These are phyloP conservation scores for Cheilosia impressa DNA, from an alignment of 2,888 invertebrate genomes.

Conservation along the genomic window DNA sequence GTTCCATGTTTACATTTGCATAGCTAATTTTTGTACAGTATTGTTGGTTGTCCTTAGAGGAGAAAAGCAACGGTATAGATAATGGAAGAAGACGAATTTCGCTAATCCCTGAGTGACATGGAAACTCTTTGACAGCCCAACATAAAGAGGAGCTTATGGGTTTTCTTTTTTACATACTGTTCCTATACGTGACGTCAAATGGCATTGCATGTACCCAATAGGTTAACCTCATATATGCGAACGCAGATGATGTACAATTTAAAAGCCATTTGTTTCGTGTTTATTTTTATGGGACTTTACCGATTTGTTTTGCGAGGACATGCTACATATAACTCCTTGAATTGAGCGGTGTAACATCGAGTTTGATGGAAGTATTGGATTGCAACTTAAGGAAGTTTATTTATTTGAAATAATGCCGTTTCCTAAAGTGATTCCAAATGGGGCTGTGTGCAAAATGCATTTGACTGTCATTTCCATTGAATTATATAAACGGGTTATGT, in stretches of 20 bases:
- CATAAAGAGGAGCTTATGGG: conserved; percentile 25
- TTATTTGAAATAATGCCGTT: no score
- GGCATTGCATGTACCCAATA: conserved; percentile 60
- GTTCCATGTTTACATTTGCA: conserved; percentile 54
- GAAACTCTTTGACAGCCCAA: conserved; percentile 58
- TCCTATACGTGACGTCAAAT: conserved; percentile 54
- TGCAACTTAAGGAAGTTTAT: no score
- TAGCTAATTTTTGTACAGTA: conserved; percentile 22
- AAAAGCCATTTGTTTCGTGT: conserved; percentile 38
- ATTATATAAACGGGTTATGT: no score
- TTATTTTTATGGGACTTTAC: conserved; percentile 23
- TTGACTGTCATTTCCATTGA: no score
- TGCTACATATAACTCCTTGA: not conserved
- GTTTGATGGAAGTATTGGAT: not conserved
- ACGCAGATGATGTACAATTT: conserved; percentile 57
- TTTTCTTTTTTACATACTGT: not conserved
- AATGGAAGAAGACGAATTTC: conserved; percentile 33
- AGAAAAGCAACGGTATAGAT: conserved; percentile 6
- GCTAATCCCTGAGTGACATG: conserved; percentile 65
- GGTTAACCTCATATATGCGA: conserved; percentile 53
- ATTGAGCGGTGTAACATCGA: not conserved
- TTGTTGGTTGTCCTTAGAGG: not conserved
- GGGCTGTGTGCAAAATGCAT: no score
- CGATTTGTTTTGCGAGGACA: not conserved
- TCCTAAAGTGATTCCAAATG: no score